Base-by-base conservation (phyloP, 37 sponge, comb jelly and placozoan species). In the Geodia barretti region DNA sequence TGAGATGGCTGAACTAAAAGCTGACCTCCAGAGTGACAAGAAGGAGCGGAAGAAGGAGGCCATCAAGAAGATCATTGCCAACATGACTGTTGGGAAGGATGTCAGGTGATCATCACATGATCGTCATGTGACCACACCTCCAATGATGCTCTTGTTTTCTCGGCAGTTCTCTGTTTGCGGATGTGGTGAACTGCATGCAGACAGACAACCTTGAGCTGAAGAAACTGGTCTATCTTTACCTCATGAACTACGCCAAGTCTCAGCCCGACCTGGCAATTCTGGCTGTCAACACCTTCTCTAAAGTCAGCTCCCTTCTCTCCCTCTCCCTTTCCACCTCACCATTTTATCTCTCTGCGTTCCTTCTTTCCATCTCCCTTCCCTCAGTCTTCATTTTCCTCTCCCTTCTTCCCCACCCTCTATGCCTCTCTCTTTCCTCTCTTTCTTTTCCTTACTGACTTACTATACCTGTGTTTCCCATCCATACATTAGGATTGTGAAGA, bases 31-130 rank as follows among this genome's bases (percentile, higher is more conserved):
- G 62, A 88, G 97, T 68, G 97, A 96, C 68, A 98, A 94, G 87
- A 92, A 88, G 61, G 91, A 96, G 42, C 83, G 70, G 71, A 96
- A 96, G 80, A 98, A 96, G 84, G 99, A 98, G 38, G 99, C 99
- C 2, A 94, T 98, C 36, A 98, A 98, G 95, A 98, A 98, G 86
- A 87, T 97, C 68, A 98, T 98, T 80, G 99, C 99, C 34, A 98
- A 82, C 75, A 98, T 98, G 99, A 98, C 99, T 19, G 96, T 98
- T 71, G 99, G 99, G 24, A 98, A 98, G 62, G 99, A 98, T 65
- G 99, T 98, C 40, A 94, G 97, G 94, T 93, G 70, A 11, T 42
- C 39, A 4, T 33, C 19, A 19, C 54, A 41, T 40, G 66, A 64
- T 7, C 5, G n/a, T 64, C 66, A 28, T 24, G 66, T 29, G 30